Evolutionary conservation across 2,888 invertebrate species (phyloP), one percentile per base, ranked within the genome.

Genomic region (Eurytoma adleriae): DNA sequence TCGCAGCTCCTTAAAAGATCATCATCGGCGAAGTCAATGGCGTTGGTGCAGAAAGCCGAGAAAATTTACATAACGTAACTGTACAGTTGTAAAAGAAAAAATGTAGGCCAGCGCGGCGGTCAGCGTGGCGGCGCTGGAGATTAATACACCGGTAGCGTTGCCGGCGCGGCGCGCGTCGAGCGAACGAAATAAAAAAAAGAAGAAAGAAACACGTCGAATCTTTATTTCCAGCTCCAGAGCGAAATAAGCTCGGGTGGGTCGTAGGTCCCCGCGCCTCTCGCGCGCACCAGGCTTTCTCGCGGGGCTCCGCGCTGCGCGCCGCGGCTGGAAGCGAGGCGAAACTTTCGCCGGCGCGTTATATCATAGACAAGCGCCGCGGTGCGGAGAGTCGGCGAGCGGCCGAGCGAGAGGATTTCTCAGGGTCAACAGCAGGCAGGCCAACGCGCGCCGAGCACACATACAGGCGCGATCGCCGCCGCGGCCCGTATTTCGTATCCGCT

Each of bases 401-500:
- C 64, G 56, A 82, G 81, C 80, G 82, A 83, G 83, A 83, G 83
- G 85, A 84, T 85, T 85, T 84, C 81, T 83, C 85, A 85, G 84
- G 85, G 85, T 85, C 85, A 84, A 83, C 83, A 80, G 82, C 80
- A 82, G 83, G 62, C 61, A 14, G 83, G 80, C 74, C 52, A 61
- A 68, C 68, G 71, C 68, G 62, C 40, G 1, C 40, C 30, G 30
- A 2, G 7, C 40, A 40, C 7, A 40, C 40, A 40, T 7, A 40
- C 10, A 40, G 10, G 40, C 40, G 40, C 7, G 40, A 40, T 40
- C 40, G 40, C 40, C 10, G 40, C 10, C 40, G 40, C 40, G 40
- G 40, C 40, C 40, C 40, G 40, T 62, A 62, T 77, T 77, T 69
- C 76, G 71, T 68, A 79, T 76, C 80, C 76, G 72, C 56, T 71